Base-by-base conservation (phyloP, 2,797 vertebrate genomes). In the Sitta carolinensis region DNA sequence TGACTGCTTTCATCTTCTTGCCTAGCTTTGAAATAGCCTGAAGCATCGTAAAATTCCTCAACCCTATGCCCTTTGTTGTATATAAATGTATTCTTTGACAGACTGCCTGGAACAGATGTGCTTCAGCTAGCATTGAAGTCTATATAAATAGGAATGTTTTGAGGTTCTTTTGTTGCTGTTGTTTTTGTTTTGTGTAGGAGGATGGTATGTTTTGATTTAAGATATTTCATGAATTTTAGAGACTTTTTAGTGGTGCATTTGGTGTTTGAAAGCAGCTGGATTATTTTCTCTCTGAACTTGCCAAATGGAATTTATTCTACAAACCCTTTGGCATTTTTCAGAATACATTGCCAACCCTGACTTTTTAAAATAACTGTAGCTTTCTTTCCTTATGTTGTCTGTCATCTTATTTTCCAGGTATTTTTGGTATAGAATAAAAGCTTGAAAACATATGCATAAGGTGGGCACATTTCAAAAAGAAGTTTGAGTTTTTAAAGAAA, bases 251-350 rank as follows among this genome's bases (percentile, higher is more conserved):
- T 87, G 45, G 38, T 89, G 42, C 38, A 13, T 84, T 88, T 94
- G 34, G 36, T 89, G 82, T 87, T 83, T 94, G 74, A 93, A 94
- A 88, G 74, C 85, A 91, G 51, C 76, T 93, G 85, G 36, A 52
- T 76, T 72, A 80, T 94, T 96, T 95, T 88, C 87, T 94, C 89
- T 96, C 74, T 61, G n/a, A 87, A 76, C 52, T 87, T 93, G 72
- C 83, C 73, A 89, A 80, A 84, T 77, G 34, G 54, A 91, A 96
- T 95, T 96, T 90, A 91, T 94, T 94, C 80, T 57, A 74, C 59
- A 84, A 88, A 58, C 67, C 57, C 70, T 89, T 79, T 70, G 74
- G 80, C 77, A 64, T 90, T 91, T 97, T 92, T 57, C 47, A 95
- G 72, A 85, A 55, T 40, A 38, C 64, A 40, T n/a, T 83, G 76